Conservation (phyloP, 2,888 invertebrate genomes). For the Lissocephala sabroskyi region DNA sequence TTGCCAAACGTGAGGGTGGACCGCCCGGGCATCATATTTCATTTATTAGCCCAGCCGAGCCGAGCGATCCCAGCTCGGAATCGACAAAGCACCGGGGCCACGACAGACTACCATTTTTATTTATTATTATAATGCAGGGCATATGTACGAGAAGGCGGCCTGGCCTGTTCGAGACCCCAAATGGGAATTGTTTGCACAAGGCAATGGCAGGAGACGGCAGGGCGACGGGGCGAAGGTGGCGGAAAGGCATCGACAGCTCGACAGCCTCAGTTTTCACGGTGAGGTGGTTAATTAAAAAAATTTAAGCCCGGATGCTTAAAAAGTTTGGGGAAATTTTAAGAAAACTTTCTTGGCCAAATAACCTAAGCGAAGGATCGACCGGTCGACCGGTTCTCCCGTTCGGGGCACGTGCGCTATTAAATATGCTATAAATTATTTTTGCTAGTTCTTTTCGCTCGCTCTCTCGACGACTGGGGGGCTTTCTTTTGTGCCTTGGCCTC, state of each 20-base stretch:
- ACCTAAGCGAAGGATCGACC: neutral
- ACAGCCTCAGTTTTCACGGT: no score
- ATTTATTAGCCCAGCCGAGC: slow-evolving; percentile 55
- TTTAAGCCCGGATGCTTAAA: slow-evolving; percentile 6
- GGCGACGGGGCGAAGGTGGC: no score
- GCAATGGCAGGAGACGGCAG: no score
- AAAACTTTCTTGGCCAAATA: no score
- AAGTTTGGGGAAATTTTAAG: no score
- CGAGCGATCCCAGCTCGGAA: neutral
- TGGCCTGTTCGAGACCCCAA: slow-evolving; percentile 9
- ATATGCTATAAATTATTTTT: slow-evolving; percentile 67
- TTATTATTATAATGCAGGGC: slow-evolving; percentile 68
- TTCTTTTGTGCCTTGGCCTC: slow-evolving; percentile 26
- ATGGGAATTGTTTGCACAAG: no score
- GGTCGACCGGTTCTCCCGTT: slow-evolving; percentile 4
- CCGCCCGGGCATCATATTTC: slow-evolving; percentile 63
- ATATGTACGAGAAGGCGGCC: slow-evolving; percentile 64
- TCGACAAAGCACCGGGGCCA: slow-evolving; percentile 10
- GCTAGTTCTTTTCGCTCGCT: slow-evolving; percentile 30
- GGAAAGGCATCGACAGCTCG: neutral
- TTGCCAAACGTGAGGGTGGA: slow-evolving; percentile 2
- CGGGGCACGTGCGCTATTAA: slow-evolving; percentile 61
- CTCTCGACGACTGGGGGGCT: neutral
- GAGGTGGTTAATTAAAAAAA: slow-evolving; percentile 2
- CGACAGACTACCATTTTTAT: slow-evolving; percentile 51